These are phyloP conservation scores for Linhomoeus sp. DNA, from an alignment of 2,888 invertebrate genomes.

Conservation along the genomic window DNA sequence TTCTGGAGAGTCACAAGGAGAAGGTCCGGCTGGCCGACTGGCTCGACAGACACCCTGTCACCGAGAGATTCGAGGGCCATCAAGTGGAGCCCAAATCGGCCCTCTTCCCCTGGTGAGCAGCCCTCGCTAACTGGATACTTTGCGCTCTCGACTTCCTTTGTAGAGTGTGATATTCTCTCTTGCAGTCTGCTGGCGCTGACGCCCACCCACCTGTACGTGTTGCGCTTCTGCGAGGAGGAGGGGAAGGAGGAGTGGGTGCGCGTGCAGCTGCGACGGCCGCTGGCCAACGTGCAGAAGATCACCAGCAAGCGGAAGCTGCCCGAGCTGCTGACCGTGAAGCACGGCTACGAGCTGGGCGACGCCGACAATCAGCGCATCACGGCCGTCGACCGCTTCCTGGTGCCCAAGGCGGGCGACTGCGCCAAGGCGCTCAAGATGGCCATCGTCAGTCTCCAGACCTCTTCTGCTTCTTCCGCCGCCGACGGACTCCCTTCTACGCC, in stretches of 20 bases:
- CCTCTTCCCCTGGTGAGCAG: neutral
- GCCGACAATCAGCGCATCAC: slow-evolving; percentile 15
- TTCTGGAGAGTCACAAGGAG: neutral
- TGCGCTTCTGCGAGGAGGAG: slow-evolving; percentile 45
- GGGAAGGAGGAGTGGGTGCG: slow-evolving; percentile 26
- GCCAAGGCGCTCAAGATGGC: slow-evolving; percentile 24
- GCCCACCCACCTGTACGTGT: slow-evolving; percentile 58
- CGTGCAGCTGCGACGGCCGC: slow-evolving; percentile 51
- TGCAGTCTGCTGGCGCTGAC: slow-evolving; percentile 63
- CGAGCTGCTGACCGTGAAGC: slow-evolving; percentile 88
- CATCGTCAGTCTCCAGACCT: slow-evolving; percentile 14
- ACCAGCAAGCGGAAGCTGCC: slow-evolving; percentile 87
- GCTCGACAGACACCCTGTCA: neutral
- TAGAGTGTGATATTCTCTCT: neutral
- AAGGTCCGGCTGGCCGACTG: neutral
- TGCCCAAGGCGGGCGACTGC: slow-evolving; percentile 24
- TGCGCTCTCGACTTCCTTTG: no score
- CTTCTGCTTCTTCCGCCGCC: no score
- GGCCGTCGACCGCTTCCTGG: slow-evolving; percentile 22
- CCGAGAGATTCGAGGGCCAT: neutral
- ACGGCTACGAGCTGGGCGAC: slow-evolving; percentile 38
- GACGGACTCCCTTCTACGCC: no score
- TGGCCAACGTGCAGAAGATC: slow-evolving; percentile 82
- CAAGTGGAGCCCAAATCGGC: neutral
- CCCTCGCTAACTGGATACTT: no score